Base-by-base conservation (phyloP, 2,888 invertebrate genomes). In the Drosophila cognata region DNA sequence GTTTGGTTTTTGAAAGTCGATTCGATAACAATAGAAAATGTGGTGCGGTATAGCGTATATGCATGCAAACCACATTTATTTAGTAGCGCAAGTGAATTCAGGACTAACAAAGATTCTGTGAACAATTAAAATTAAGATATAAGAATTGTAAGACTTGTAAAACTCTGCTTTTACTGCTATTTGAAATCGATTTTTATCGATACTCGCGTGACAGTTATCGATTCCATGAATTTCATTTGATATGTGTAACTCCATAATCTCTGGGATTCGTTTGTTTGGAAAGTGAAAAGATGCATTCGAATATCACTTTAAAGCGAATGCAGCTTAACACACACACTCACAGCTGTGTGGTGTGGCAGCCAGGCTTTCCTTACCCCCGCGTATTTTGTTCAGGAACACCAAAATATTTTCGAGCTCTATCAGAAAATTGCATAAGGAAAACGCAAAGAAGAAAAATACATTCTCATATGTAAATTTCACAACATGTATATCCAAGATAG, bases 401-500 rank as follows among this genome's bases (percentile, higher is more conserved):
- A 68, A 88, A 84, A 80, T 88, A 82, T 88, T 82, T 85, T 57
- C 81, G 61, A 61, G 31, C 56, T 64, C 71, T 69, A n/a, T 57
- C 61, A 62, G 74, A 79, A 82, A 78, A 81, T 75, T 75, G 67
- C 66, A 58, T 38, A 62, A 35, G 38, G 16, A 28, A 35, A n/a
- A 16, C 18, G n/a, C 29, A 11, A 11, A 33, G 43, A 57, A 58
- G n/a, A 46, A 50, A 66, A 78, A 16, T 72, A 55, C 48, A 83
- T 73, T 69, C 71, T 77, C 72, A 85, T 82, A 80, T 88, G 86
- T 61, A 83, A 71, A 83, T 81, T 80, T 77, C 33, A 62, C 51
- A 75, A 48, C 21, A 58, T 41, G 25, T 21, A 1, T 57, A 41
- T 18, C 31, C 35, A 72, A 41, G 41, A 67, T 55, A 64, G 16